Evolutionary conservation across 2,888 invertebrate genomes (phyloP).

Genomic region (Pollenia griseotomentosa): DNA sequence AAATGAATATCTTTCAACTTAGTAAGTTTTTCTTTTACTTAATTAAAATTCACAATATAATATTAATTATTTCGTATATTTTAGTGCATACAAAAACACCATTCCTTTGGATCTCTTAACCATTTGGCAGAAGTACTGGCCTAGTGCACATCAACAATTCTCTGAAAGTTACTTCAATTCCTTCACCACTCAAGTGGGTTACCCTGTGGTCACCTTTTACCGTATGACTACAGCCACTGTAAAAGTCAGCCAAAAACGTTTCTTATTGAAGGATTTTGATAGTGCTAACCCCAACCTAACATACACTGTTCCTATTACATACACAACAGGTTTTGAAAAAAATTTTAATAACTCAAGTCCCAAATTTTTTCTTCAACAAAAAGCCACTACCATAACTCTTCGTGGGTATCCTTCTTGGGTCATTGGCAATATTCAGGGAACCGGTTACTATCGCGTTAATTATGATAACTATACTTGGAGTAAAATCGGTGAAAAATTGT

Average conservation of each 20-base stretch:
- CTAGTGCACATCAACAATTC: constrained; percentile 78
- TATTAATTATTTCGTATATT: no score
- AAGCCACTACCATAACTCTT: not conserved
- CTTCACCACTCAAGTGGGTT: constrained; percentile 88
- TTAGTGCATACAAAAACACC: constrained; percentile 80
- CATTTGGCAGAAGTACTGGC: constrained; percentile 82
- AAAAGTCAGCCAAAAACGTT: constrained; percentile 79
- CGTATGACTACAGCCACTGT: constrained; percentile 80
- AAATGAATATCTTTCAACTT: no score
- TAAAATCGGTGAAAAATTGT: constrained; percentile 76
- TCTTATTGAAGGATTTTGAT: no score
- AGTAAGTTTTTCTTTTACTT: no score
- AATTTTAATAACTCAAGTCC: constrained; percentile 79
- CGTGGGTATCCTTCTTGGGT: constrained; percentile 76
- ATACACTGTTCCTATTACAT: no score
- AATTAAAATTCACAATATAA: no score
- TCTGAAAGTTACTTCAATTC: constrained; percentile 82
- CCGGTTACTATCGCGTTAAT: constrained; percentile 86
- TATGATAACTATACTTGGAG: no score
- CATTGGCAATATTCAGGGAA: no score
- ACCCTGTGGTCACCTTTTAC: no score
- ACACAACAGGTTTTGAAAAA: constrained; percentile 64
- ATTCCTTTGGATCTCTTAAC: constrained; percentile 85
- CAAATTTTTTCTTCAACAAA: constrained; percentile 76
- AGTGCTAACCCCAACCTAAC: constrained; percentile 73